Base-by-base conservation (phyloP, 2,888 invertebrate genomes). In the Apamea epomidion region DNA sequence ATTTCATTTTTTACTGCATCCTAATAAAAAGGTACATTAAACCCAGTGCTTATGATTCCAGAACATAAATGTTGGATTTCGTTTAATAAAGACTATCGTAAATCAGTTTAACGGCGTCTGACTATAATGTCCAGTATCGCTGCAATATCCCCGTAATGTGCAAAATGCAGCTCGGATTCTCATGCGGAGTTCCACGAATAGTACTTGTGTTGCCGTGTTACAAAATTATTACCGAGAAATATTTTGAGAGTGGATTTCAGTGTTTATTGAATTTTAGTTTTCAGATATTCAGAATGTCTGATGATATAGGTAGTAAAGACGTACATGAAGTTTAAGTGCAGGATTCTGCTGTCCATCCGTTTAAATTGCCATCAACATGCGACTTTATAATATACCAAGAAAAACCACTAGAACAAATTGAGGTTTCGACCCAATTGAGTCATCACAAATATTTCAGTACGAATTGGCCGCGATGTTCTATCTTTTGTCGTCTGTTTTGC, bases 91-190 rank as follows among this genome's bases (percentile, higher is more conserved):
- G 81, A 81, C 76, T 78, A 79, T 78, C 80, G 81, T 91, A 91
- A 88, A 91, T 91, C 89, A 90, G 84, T 88, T 87, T 89, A 88
- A 92, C 86, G 85, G 81, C 80, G 87, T 84, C 86, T 87, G 90
- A 88, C 87, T 88, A 88, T 92, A 91, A 91, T 89, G 87, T 88
- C 88, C 91, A 89, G 86, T 91, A 92, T 91, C 90, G 89, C 87
- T 81, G 87, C 90, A 88, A 89, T 91, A 90, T 88, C 88, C 85
- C 81, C 60, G 81, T 85, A 87, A 91, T 90, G 88, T 90, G 88
- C 86, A 76, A 80, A 87, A 86, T 91, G 88, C 90, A 90, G 89
- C 90, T 89, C 85, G 85, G 85, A 88, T 84, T 88, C 88, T 84
- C 87, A 86, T 86, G 83, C 64, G 70, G 54, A 83, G 60, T 85